Evolutionary conservation across 2,113 vertebrate species (phyloP).

Genomic region (Recurvirostra avosetta): DNA sequence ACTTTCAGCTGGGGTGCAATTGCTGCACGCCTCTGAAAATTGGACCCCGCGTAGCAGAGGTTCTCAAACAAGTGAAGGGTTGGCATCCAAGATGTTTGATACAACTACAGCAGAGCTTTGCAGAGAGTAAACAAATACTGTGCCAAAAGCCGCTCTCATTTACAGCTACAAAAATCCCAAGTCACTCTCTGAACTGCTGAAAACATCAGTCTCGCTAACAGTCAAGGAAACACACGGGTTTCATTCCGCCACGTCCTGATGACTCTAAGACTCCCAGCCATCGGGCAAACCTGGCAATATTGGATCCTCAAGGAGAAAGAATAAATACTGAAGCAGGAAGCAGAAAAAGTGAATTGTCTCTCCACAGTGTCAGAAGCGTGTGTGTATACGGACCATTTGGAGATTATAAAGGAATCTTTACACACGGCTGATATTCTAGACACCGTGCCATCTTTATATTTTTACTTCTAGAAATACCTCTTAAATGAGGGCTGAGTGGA

Average conservation of each 20-base stretch:
- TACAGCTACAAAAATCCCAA: conserved; percentile 30
- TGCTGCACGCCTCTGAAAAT: not conserved
- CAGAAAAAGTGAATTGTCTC: not conserved
- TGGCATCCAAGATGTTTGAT: not conserved
- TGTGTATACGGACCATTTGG: not conserved
- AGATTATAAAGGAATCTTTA: not conserved
- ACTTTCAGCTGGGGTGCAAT: not conserved
- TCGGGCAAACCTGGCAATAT: not conserved
- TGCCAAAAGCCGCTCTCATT: conserved; percentile 43
- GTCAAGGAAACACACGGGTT: not conserved
- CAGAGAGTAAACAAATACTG: not conserved
- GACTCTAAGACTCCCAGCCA: not conserved
- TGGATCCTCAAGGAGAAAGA: not conserved
- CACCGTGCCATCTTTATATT: not conserved
- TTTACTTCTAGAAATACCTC: not conserved
- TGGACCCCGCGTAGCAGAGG: not conserved
- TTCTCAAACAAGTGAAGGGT: not conserved
- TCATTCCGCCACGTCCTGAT: not conserved
- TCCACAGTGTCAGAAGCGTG: accelerated
- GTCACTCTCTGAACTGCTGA: not conserved
- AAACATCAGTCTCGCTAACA: not conserved
- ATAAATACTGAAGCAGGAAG: not conserved
- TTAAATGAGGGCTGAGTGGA: not conserved
- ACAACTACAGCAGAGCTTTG: not conserved
- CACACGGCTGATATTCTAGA: accelerated